Evolutionary conservation across 2,888 invertebrate species (phyloP), one percentile per base, ranked within the genome.

Genomic region (Branchellion lobata): DNA sequence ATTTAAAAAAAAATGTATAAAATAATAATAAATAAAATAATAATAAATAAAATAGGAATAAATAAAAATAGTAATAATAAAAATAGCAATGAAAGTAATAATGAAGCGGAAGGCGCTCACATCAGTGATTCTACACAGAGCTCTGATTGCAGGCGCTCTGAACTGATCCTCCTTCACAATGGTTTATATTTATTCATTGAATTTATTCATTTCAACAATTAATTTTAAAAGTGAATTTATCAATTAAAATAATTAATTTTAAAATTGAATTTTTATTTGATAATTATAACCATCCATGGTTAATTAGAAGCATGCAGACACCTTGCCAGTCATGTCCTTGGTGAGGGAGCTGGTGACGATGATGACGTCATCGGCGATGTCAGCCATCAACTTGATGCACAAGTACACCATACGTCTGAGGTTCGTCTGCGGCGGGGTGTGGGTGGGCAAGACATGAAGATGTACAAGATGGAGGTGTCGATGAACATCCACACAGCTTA

Each of bases 61-160:
- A n/a, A n/a, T n/a, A n/a, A n/a, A n/a, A n/a, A n/a, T n/a, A n/a
- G n/a, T n/a, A n/a, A n/a, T n/a, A n/a, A n/a, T n/a, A n/a, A n/a
- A n/a, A n/a, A n/a, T n/a, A n/a, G n/a, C n/a, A n/a, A n/a, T n/a
- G n/a, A n/a, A n/a, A n/a, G n/a, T n/a, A n/a, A n/a, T n/a, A n/a
- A n/a, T n/a, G n/a, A n/a, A n/a, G n/a, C n/a, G n/a, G n/a, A n/a
- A n/a, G 29, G 5, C 53, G 81, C 89, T 88, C 86, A 90, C 92
- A 89, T 99, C 99, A 0, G 97, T 99, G 80, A 99, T 97, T 85
- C 94, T 94, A 88, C 98, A 99, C 1, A 99, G 89, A 0, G 99
- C 97, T 82, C 99, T 90, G 84, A 99, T 98, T 36, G 99, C 97
- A 8, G 98, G 95, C 0, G 97, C 95, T 81, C 95, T 89, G 87